Evolutionary conservation across 2,797 vertebrate species (phyloP).

Genomic region (Hippocampus kuda): DNA sequence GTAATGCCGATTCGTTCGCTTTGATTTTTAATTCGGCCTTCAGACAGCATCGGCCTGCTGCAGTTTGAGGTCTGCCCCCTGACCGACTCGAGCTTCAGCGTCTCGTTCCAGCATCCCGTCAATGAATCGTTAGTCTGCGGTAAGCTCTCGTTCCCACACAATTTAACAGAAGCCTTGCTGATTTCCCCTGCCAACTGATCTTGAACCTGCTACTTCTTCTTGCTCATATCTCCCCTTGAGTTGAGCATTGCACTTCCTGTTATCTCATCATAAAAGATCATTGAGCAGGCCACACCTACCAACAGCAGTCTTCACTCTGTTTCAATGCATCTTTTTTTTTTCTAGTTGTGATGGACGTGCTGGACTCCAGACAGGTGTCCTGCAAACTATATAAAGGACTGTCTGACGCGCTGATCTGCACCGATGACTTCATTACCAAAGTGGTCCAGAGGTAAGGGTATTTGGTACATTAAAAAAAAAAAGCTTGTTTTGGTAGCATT

Average conservation of each 20-base stretch:
- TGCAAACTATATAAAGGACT: conserved; percentile 95
- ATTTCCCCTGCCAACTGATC: too few species aligned
- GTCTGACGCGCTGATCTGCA: conserved; percentile 96
- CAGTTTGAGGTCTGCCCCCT: conserved; percentile 98
- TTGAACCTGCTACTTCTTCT: too few species aligned
- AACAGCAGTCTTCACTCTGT: neutral
- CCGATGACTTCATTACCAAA: conserved; percentile 98
- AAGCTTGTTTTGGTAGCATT: neutral
- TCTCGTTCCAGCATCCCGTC: conserved; percentile 97
- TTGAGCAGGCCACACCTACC: too few species aligned
- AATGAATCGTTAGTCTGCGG: conserved; percentile 98
- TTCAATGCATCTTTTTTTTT: neutral
- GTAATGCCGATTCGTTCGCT: neutral
- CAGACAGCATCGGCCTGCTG: conserved; percentile 86
- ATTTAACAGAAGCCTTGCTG: too few species aligned
- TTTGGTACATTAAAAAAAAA: too few species aligned
- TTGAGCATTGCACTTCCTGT: too few species aligned
- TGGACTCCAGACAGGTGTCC: conserved; percentile 88
- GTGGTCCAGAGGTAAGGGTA: conserved; percentile 86
- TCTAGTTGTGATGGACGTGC: conserved; percentile 95
- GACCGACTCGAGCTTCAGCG: conserved; percentile 90
- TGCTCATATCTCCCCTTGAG: too few species aligned
- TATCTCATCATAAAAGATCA: too few species aligned
- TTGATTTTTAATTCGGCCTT: conserved; percentile 17
- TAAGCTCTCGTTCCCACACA: conserved; percentile 55